These are phyloP conservation scores for Osmerus mordax DNA, from an alignment of 2,113 vertebrate species.

Conservation along the genomic window DNA sequence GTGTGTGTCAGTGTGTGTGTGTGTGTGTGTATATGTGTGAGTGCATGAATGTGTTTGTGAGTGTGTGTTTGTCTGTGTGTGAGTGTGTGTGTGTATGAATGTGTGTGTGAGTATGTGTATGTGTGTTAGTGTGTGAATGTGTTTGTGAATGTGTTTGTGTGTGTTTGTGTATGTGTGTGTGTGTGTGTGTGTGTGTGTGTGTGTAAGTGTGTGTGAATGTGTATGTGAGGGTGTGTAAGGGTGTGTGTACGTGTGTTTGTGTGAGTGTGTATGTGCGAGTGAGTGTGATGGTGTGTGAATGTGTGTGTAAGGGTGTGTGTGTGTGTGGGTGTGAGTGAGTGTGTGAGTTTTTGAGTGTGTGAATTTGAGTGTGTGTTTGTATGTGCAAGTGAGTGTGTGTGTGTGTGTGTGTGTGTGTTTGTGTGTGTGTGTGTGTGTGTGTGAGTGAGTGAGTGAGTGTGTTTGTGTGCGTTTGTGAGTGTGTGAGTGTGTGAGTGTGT, in stretches of 20 bases:
- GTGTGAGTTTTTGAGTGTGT: background rate
- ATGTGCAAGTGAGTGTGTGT: background rate
- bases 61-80: background rate
- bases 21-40: background rate
- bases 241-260: background rate
- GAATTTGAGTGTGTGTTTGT: background rate
- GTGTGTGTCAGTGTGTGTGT: background rate
- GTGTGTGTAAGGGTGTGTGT: background rate
- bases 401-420: background rate
- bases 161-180: background rate
- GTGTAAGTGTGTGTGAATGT: background rate
- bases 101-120: background rate
- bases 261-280: background rate
- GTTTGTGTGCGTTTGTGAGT: conserved; percentile 1
- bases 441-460: background rate
- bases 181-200: background rate
- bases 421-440: background rate
- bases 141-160: background rate
- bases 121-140: background rate
- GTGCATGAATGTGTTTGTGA: background rate
- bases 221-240: background rate
- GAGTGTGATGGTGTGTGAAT: background rate
- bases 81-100: background rate
- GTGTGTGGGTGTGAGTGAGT: background rate
- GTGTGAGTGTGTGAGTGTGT: conserved; percentile 8